These are phyloP conservation scores for Triplophysa bombifrons DNA, from an alignment of 2,797 vertebrate genomes.

Conservation along the genomic window DNA sequence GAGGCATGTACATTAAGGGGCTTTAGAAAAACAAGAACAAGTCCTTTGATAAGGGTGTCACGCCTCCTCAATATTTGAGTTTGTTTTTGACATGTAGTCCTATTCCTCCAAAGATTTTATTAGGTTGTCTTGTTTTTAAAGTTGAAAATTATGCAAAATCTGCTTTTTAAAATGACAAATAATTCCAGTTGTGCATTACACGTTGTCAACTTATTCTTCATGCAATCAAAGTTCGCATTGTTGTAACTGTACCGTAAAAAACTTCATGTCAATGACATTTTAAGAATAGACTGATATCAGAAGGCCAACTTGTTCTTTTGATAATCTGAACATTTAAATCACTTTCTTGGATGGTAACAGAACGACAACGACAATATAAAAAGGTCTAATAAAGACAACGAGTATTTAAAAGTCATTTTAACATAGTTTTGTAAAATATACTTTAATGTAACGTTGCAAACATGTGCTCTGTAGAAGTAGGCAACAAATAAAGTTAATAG, in stretches of 20 bases:
- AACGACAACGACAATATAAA: too few species aligned
- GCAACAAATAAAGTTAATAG: too few species aligned
- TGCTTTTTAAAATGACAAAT: background rate
- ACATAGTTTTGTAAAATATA: too few species aligned
- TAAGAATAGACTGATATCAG: background rate
- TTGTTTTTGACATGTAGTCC: conserved; percentile 4
- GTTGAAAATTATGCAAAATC: background rate
- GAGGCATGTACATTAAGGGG: conserved; percentile 10
- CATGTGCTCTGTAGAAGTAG: too few species aligned
- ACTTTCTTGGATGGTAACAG: background rate
- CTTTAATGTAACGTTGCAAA: too few species aligned
- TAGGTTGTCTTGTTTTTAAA: background rate
- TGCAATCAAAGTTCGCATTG: background rate
- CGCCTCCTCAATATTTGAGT: background rate
- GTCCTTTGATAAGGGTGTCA: conserved; percentile 7
- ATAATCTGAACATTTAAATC: background rate
- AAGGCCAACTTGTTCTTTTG: background rate
- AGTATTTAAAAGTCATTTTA: too few species aligned
- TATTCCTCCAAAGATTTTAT: background rate
- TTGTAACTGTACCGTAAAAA: background rate
- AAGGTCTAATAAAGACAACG: too few species aligned
- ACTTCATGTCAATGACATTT: background rate
- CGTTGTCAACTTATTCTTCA: background rate
- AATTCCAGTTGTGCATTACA: background rate
- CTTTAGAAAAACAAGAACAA: conserved; percentile 21